Evolutionary conservation across 2,888 invertebrate species (phyloP).

Genomic region (Tineola bisselliella): DNA sequence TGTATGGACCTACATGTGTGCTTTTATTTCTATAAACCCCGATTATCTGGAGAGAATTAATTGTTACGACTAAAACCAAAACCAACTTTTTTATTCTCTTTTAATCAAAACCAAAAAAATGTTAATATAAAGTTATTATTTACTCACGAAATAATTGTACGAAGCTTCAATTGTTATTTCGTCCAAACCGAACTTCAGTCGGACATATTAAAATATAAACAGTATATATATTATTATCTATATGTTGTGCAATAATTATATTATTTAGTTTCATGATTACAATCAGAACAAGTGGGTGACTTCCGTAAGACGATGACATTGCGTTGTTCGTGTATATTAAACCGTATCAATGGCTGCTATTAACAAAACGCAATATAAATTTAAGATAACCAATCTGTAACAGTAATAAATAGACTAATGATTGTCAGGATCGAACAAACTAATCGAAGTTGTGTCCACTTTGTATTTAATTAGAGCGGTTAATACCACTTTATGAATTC

Average conservation of each 20-base stretch:
- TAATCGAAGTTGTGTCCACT: constrained; percentile 30
- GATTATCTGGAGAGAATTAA: no score
- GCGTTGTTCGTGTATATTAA: constrained; percentile 15
- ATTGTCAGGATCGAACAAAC: constrained; percentile 54
- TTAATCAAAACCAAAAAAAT: no score
- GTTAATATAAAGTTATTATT: no score
- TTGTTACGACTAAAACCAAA: no score
- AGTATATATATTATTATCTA: not conserved
- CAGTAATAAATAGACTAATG: constrained; percentile 58
- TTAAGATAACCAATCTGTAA: constrained; percentile 54
- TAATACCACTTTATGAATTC: constrained; percentile 23
- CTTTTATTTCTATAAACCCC: no score
- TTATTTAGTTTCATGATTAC: not conserved
- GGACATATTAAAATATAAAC: not conserved
- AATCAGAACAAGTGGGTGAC: constrained; percentile 14
- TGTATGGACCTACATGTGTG: no score
- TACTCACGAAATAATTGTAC: no score
- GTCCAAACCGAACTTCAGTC: no score
- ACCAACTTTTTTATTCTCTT: no score
- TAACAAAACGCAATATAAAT: constrained; percentile 19
- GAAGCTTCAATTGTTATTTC: no score
- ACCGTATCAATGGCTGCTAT: constrained; percentile 18
- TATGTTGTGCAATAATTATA: not conserved
- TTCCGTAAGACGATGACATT: constrained; percentile 30
- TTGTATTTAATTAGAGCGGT: constrained; percentile 30